Evolutionary conservation across 2,797 vertebrate species (phyloP).

Genomic region (Dendrocincla fuliginosa): DNA sequence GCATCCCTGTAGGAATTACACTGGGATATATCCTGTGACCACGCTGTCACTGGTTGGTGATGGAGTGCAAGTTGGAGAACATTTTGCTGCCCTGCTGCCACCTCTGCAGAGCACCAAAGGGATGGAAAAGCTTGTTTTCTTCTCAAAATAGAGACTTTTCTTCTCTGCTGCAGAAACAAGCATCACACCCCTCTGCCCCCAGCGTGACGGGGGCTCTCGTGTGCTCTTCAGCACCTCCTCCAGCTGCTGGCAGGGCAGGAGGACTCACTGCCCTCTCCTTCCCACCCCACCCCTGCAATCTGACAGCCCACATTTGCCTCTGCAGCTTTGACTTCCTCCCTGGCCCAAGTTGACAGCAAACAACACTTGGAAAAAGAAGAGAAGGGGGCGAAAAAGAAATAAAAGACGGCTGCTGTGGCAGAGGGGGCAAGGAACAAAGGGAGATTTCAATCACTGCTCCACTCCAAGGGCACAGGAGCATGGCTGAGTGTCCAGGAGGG

Average conservation of each 20-base stretch:
- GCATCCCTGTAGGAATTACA: neutral
- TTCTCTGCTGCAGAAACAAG: neutral
- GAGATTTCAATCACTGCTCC: neutral
- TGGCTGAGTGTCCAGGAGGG: accelerated
- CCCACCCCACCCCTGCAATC: neutral
- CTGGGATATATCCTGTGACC: neutral
- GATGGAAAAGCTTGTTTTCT: neutral
- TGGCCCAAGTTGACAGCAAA: neutral
- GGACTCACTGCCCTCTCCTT: neutral
- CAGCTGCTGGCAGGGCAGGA: neutral
- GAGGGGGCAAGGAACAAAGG: neutral
- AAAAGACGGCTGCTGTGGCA: neutral
- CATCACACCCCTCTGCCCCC: neutral
- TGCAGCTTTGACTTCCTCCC: neutral
- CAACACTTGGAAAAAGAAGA: neutral
- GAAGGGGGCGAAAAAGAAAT: accelerated
- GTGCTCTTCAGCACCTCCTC: neutral
- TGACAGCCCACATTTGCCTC: slow-evolving; percentile 38
- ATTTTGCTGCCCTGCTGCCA: accelerated
- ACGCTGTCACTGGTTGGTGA: accelerated
- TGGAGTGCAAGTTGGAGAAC: accelerated
- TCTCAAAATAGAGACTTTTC: neutral
- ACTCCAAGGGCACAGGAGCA: neutral
- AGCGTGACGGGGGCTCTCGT: accelerated
- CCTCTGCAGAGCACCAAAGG: neutral